Evolutionary conservation across 2,888 invertebrate genomes (phyloP), one percentile per base, ranked within the genome.

Genomic region (Apamea sordens): DNA sequence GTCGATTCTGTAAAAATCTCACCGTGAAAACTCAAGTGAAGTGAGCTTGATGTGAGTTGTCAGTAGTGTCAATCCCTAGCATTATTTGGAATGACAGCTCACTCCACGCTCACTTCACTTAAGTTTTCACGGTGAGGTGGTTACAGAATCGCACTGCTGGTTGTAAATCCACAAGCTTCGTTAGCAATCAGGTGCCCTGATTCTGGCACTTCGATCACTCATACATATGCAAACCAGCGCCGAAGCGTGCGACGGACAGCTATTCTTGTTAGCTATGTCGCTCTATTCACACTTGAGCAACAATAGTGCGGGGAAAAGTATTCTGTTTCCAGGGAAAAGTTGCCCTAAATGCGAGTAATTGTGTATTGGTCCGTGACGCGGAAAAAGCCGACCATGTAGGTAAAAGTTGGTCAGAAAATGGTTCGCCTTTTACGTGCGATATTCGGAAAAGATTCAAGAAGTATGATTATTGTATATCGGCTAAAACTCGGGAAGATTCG

Each of bases 141-240:
- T n/a, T n/a, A n/a, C n/a, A n/a, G n/a, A n/a, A n/a, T n/a, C n/a
- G n/a, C n/a, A n/a, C n/a, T n/a, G n/a, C 44, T n/a, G 50, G n/a
- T 56, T 10, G 13, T 41, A 73, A 59, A 50, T n/a, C n/a, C 50
- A 44, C 36, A 41, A 63, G 59, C 28, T 36, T 47, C 53, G 64
- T 71, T 73, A 68, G 77, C 65, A 67, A 73, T 76, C 77, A 81
- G 75, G 76, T 86, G 79, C 15, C 64, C 47, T 74, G 61, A 61
- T 82, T 82, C 77, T 71, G 67, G 71, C 36, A 47, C 28, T 61
- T 44, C 64, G 67, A 76, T 74, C 59, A 41, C 81, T 79, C 77
- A 84, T 79, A 71, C 79, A 84, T 86, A 84, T 86, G 79, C 84
- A 86, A 73, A 86, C n/a, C 69, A 61, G 41, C n/a, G 18, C 4